Evolutionary conservation across 2,888 invertebrate genomes (phyloP).

Genomic region (Uropetala carovei): DNA sequence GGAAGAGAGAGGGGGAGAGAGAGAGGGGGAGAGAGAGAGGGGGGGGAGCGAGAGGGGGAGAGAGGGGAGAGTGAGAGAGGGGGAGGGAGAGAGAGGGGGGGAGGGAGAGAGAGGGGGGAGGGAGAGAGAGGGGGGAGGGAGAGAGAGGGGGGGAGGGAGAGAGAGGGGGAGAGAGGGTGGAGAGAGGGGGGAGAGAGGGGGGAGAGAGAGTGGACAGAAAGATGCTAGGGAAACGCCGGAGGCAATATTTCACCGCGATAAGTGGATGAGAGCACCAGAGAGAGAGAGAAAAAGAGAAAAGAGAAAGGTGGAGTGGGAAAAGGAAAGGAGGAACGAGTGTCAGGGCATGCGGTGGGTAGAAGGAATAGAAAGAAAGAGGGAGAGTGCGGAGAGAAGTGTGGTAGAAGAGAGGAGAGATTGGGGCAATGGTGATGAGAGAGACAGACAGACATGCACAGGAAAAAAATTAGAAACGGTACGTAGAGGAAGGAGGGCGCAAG

Average conservation of each 20-base stretch:
- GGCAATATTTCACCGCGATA: conserved; percentile 28
- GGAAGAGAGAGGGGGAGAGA: background rate
- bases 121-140: background rate
- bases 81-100: background rate
- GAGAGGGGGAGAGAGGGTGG: too few relatives aligned
- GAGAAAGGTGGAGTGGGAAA: background rate
- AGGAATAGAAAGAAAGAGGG: background rate
- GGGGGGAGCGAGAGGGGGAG: background rate
- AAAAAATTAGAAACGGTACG: background rate
- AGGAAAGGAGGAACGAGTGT: background rate
- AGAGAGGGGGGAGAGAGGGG: too few relatives aligned
- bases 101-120: background rate
- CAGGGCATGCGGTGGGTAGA: background rate
- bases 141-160: background rate
- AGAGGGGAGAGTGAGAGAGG: background rate
- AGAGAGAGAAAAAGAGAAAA: background rate
- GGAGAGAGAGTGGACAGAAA: conserved; percentile 12
- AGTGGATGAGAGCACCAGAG: background rate
- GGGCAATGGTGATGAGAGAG: background rate
- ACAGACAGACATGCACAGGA: background rate
- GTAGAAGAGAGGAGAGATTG: background rate
- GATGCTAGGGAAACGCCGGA: background rate
- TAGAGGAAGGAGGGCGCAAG: background rate
- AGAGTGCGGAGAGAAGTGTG: background rate
- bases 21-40: background rate